Percentiles rank a stretch among this genome's conserved stretches.
Evolutionary conservation across 2,888 invertebrate species (phyloP).

Genomic region (Deilephila porcellus): DNA sequence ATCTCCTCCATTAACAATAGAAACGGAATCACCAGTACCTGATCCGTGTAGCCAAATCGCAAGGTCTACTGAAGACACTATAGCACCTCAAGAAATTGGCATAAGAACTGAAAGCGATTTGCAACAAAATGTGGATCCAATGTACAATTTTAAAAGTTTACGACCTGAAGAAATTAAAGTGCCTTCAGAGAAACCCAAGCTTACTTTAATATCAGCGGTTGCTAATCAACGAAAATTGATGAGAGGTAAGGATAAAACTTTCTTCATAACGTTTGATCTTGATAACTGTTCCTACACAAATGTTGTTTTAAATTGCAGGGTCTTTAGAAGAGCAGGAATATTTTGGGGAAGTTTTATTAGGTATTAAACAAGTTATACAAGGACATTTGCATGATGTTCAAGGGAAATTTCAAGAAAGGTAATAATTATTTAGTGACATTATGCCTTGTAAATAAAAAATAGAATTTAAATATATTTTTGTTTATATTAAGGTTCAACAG

Average conservation of each 20-base stretch:
- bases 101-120: conserved; percentile 65
- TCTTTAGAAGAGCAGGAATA: conserved; percentile 91
- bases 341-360: conserved; percentile 91
- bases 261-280: neutral
- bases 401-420: conserved; percentile 88
- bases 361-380: conserved; percentile 93
- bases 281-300: neutral
- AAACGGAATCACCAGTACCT: conserved; percentile 46
- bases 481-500: conserved; percentile 85
- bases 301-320: conserved; percentile 67
- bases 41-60: conserved; percentile 54
- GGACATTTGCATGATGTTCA: conserved; percentile 89
- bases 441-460: conserved; percentile 3
- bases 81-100: conserved; percentile 50
- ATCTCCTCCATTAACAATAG: conserved; percentile 45
- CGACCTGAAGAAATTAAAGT: conserved; percentile 83
- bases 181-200: conserved; percentile 83
- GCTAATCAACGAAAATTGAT: conserved; percentile 85
- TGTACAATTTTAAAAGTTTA: conserved; percentile 70
- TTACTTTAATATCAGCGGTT: conserved; percentile 83
- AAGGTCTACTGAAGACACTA: conserved; percentile 46
- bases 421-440: conserved; percentile 6
- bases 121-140: conserved; percentile 62
- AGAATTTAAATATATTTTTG: neutral
- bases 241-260: conserved; percentile 68